These are phyloP conservation scores for Macroteleia sp. DNA, from an alignment of 2,888 invertebrate genomes.

Conservation along the genomic window DNA sequence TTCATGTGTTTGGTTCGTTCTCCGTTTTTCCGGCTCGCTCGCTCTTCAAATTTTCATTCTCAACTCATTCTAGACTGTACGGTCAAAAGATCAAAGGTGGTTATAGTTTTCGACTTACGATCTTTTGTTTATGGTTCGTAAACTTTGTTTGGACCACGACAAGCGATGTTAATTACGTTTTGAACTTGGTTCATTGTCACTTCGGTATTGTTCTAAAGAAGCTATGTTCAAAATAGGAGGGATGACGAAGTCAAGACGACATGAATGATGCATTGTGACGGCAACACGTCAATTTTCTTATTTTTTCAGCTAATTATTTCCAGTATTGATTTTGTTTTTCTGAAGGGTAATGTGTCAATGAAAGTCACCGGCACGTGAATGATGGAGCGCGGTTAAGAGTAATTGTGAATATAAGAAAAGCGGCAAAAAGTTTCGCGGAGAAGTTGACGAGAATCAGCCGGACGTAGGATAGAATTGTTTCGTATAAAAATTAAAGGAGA, in stretches of 20 bases:
- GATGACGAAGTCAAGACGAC: constrained; percentile 46
- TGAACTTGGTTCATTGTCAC: constrained; percentile 51
- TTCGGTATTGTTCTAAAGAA: constrained; percentile 51
- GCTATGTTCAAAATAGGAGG: constrained; percentile 27
- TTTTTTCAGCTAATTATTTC: constrained; percentile 37
- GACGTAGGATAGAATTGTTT: too few species aligned
- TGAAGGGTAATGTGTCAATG: neutral
- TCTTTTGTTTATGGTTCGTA: constrained; percentile 51
- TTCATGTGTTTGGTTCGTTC: constrained; percentile 22
- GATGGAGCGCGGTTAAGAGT: too few species aligned
- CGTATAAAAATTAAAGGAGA: too few species aligned
- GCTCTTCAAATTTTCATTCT: constrained; percentile 39
- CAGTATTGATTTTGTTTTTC: constrained; percentile 28
- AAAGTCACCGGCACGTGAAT: constrained; percentile 13
- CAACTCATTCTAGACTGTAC: constrained; percentile 19
- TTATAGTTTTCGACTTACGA: constrained; percentile 59
- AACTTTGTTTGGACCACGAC: constrained; percentile 48
- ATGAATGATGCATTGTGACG: constrained; percentile 50
- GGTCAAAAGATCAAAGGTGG: constrained; percentile 58
- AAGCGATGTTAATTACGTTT: constrained; percentile 63
- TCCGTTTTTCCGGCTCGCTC: neutral
- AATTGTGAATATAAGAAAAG: too few species aligned
- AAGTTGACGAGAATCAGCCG: too few species aligned
- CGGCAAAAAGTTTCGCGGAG: too few species aligned
- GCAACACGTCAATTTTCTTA: constrained; percentile 35